Evolutionary conservation across 2,113 vertebrate genomes (phyloP), one percentile per base, ranked within the genome.

Genomic region (Lophotis ruficrista): DNA sequence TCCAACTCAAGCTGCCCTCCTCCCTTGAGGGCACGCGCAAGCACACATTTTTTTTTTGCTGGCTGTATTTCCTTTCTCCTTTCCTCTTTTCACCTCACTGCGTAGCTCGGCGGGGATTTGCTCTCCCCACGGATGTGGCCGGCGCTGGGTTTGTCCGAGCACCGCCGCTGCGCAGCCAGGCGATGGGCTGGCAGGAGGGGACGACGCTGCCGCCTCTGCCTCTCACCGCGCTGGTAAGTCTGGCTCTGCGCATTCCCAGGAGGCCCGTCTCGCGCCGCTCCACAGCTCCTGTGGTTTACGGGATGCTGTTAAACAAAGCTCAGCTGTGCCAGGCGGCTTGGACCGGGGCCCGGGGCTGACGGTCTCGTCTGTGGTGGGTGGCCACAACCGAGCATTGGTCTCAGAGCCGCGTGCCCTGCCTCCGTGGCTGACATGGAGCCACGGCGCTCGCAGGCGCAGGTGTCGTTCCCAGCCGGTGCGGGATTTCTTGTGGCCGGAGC

Each of bases 401-500:
- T 31, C 4, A 1, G 37, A 57, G 90, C 33, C 2, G 20, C 57
- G 14, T 4, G 2, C 30, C 35, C 31, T 60, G 16, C 30, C 50
- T n/a, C 10, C 2, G 1, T 7, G 54, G 20, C 16, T 7, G 50
- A 54, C 47, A 27, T 53, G 5, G 68, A 60, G 71, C 58, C 33
- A 45, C 56, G 11, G 45, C 28, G 1, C 78, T 30, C 3, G 0
- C 45, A 43, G 71, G 28, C 3, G 5, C 33, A 2, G 58, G 25
- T 12, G 50, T 25, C 4, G 15, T 31, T 41, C 20, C 31, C 4
- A 18, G 31, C 58, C 1, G 1, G 33, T 6, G 24, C 7, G 2
- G 51, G 35, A 18, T 27, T 3, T 30, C 18, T 10, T 4, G 28
- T 10, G 33, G 51, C 37, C 2, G 6, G 23, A 7, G 9, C 27